A percentile compares a stretch with the other conserved stretches of the same genome.
Conservation (phyloP, 2,888 invertebrate species). For the Hartigia nigra region DNA sequence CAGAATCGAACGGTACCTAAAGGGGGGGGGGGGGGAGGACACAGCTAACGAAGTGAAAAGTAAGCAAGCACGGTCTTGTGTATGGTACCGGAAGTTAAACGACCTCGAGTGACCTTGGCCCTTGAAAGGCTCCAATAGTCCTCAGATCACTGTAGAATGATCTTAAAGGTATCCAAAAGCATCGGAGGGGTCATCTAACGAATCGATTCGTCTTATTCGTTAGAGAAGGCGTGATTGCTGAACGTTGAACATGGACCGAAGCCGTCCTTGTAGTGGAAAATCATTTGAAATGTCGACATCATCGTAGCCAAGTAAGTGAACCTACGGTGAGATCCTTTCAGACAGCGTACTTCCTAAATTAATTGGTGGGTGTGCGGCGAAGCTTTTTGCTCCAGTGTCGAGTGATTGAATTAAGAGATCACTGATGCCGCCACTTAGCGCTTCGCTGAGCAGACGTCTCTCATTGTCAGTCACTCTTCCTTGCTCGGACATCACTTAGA, state of each 20-base stretch:
- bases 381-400: conserved; percentile 8
- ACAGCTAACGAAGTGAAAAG: not conserved
- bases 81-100: not conserved
- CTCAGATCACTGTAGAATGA: not conserved
- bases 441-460: conserved; percentile 18
- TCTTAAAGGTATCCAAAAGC: not conserved
- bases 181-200: conserved; percentile 1
- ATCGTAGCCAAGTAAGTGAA: not conserved
- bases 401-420: conserved; percentile 22
- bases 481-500: conserved; percentile 7
- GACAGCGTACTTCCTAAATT: conserved; percentile 19
- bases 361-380: conserved; percentile 17
- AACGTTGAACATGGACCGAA: not conserved
- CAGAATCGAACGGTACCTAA: not conserved
- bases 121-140: not conserved
- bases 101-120: not conserved
- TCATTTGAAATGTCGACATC: not conserved
- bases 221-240: conserved; percentile 9
- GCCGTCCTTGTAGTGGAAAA: not conserved
- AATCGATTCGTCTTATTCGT: conserved; percentile 10
- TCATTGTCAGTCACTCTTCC: conserved; percentile 8
- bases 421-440: conserved; percentile 17
- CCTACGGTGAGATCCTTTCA: not conserved
- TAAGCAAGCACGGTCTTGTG: not conserved
- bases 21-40: not conserved